These are phyloP conservation scores for Lithophane socia DNA, from an alignment of 2,888 invertebrate genomes.

Conservation along the genomic window DNA sequence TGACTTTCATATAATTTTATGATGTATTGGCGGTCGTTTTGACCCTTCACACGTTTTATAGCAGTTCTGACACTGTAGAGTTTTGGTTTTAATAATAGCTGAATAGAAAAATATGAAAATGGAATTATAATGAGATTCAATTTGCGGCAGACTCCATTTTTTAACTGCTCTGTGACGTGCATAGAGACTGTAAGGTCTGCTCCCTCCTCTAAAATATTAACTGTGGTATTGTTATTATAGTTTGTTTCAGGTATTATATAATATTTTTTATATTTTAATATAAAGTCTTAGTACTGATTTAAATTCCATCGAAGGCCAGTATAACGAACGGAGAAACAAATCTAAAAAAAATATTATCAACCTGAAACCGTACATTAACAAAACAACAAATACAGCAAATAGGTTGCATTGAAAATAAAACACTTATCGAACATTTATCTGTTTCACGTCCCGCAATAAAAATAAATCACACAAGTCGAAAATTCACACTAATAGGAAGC, in stretches of 20 bases:
- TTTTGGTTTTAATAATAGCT: conserved; percentile 68
- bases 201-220: not conserved
- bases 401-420: conserved; percentile 43
- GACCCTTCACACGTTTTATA: conserved; percentile 89
- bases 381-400: conserved; percentile 7
- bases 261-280: not conserved
- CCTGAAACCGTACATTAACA: not conserved
- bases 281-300: not conserved
- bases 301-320: not conserved
- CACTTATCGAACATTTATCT: conserved; percentile 53
- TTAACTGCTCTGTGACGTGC: not conserved
- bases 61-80: conserved; percentile 77
- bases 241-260: not conserved
- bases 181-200: not conserved
- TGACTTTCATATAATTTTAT: conserved; percentile 91
- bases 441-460: conserved; percentile 50
- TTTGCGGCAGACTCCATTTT: conserved; percentile 27
- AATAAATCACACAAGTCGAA: conserved; percentile 84
- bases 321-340: not conserved
- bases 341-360: not conserved
- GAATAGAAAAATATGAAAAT: conserved; percentile 60
- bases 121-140: conserved; percentile 57
- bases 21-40: conserved; percentile 88
- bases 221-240: not conserved
- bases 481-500: conserved; percentile 80